Evolutionary conservation across 2,797 vertebrate species (phyloP).

Genomic region (Lophius americanus): DNA sequence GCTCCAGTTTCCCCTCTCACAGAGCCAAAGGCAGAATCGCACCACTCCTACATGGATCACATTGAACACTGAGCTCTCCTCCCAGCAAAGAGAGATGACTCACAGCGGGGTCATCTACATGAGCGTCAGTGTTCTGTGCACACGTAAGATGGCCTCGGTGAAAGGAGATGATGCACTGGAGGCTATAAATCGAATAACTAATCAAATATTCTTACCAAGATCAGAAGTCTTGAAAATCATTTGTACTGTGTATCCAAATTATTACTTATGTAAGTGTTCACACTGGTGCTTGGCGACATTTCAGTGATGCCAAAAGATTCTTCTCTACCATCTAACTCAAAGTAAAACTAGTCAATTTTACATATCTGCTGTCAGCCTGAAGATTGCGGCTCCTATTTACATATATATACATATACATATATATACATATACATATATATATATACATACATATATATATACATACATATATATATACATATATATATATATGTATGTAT

Average conservation of each 20-base stretch:
- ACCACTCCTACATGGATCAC: constrained; percentile 57
- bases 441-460: too few species aligned
- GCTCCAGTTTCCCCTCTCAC: constrained; percentile 69
- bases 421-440: too few species aligned
- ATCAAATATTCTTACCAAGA: neutral
- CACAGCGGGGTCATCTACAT: constrained; percentile 54
- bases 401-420: too few species aligned
- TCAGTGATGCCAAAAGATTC: neutral
- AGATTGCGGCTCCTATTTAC: too few species aligned
- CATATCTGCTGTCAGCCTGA: neutral
- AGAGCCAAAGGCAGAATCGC: constrained; percentile 64
- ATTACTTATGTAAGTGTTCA: neutral
- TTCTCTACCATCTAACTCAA: neutral
- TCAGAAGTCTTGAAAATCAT: neutral
- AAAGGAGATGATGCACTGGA: constrained; percentile 20
- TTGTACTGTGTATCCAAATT: constrained; percentile 1
- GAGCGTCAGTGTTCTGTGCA: constrained; percentile 28
- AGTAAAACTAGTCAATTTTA: neutral
- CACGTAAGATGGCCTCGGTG: constrained; percentile 17
- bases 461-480: neutral
- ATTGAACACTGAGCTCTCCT: constrained; percentile 49
- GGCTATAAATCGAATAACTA: constrained; percentile 22
- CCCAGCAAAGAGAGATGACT: constrained; percentile 55
- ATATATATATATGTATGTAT: too few species aligned
- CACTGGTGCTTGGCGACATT: neutral